Base-by-base conservation (phyloP, 2,113 vertebrate species). In the Tachysurus vachellii region DNA sequence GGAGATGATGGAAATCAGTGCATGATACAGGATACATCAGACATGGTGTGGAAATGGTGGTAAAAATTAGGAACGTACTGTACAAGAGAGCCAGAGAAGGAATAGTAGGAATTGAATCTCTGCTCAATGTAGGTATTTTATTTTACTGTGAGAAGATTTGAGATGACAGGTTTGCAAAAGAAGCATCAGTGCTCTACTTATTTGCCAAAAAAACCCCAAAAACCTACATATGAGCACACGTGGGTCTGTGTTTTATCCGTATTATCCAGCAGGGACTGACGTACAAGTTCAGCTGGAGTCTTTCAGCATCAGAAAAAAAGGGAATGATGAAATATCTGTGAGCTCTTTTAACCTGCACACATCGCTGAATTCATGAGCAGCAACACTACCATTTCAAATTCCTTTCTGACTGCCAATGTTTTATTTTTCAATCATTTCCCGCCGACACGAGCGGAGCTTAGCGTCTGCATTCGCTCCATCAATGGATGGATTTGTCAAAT, bases 401-500 rank as follows among this genome's bases (percentile, higher is more conserved):
- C 53, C 31, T 70, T 75, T 56, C 21, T 73, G 5, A 13, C 53
- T 14, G 21, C 31, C 56, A 8, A 2, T 23, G 66, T 59, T 84
- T 42, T 75, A 75, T 57, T 62, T 86, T 90, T 64, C 85, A 75
- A 57, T 85, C 61, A 23, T 26, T 14, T 73, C 68, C 62, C 5
- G 44, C 59, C 10, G 28, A 62, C n/a, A 21, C 28, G 10, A 59
- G 47, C 23, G 4, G 36, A 88, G 86, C 86, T 80, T 83, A 85
- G 84, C 47, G 23, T 85, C 80, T 90, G 80, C 84, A 89, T 83
- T 90, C 77, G 53, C 84, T 77, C 87, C 88, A 80, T 89, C 86
- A 31, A 88, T 91, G 89, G 90, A 92, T 91, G 88, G 81, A 83
- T 91, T 93, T 89, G 81, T 86, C 90, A 93, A 88, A 77, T 82